Base-by-base conservation (phyloP, 2,113 vertebrate species). In the Anarrhichthys ocellatus region DNA sequence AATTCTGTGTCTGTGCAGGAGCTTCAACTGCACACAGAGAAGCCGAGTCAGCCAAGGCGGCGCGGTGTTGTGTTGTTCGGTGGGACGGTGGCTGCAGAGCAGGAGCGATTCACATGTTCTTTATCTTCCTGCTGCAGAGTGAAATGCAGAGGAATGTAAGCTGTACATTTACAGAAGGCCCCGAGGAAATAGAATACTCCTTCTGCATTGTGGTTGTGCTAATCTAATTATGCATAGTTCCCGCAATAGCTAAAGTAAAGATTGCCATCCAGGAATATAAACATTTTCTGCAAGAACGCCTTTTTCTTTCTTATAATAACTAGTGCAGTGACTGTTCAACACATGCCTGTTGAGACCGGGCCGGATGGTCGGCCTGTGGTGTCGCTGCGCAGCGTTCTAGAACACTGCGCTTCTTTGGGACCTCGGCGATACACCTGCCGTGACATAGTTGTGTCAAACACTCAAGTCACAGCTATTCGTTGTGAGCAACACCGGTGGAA, bases 171-270 rank as follows among this genome's bases (percentile, higher is more conserved):
- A 87, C 84, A 92, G 83, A 89, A 85, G 88, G 92, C 92, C 89
- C 89, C n/a, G 80, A 90, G 93, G 93, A 91, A 91, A 93, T 78
- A 83, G 69, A 91, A 93, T 88, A 92, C 86, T 86, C 81, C 62
- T 83, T 52, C 90, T 85, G 86, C 91, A 92, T 86, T 87, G 82
- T 91, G 85, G 86, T 85, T 85, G 79, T 80, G 74, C 80, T 94
- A 91, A 94, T 93, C 91, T 76, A 92, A 93, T 94, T 94, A 93
- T 92, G 92, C 82, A 85, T 75, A 88, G 86, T 85, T 93, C 89
- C 91, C 76, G 83, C 83, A 82, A 80, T 52, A 68, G 85, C 81
- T 77, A 84, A 86, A 86, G 74, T 74, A 89, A 84, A 88, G 91
- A 92, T 93, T 87, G 69, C 80, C 66, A 89, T 93, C 81, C 88